phyloP scores from a whole-genome alignment of 2,113 vertebrate genomes.

The Carassius gibelio region DNA sequence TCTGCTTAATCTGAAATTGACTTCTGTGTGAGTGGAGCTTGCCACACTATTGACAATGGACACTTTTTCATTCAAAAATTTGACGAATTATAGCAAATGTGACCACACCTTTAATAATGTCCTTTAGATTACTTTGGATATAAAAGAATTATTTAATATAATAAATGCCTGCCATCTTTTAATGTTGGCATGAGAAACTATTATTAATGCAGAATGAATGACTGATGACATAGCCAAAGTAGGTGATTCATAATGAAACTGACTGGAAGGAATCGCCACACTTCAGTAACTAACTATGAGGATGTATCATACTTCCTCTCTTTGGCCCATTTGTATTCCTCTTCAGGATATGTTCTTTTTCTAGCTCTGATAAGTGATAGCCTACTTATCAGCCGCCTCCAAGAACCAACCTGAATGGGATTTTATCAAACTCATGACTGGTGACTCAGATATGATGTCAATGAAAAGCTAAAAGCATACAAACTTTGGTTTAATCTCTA shows the following conservation, averaged over 20 bases:
- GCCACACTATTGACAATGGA: no score
- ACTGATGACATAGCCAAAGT: neutral
- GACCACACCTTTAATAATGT: neutral
- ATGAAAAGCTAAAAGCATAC: neutral
- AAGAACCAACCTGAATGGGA: neutral
- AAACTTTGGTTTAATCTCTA: neutral
- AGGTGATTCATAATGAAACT: slow-evolving; percentile 1
- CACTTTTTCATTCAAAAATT: no score
- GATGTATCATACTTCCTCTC: slow-evolving; percentile 34
- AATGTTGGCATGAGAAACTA: neutral
- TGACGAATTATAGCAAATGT: no score
- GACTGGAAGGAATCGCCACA: neutral
- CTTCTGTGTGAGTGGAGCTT: no score
- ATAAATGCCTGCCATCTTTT: neutral
- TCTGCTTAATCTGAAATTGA: no score
- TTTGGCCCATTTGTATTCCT: neutral
- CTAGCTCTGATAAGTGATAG: neutral
- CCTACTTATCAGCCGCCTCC: neutral
- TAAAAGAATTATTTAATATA: neutral
- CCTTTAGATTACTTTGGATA: neutral
- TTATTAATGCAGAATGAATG: neutral
- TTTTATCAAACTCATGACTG: neutral
- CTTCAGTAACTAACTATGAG: neutral
- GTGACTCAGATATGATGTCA: neutral
- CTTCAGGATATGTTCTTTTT: slow-evolving; percentile 14